A percentile compares a stretch with the other conserved stretches of the same genome.
Evolutionary conservation across 2,113 vertebrate genomes (phyloP).

Genomic region (Nymphicus hollandicus): DNA sequence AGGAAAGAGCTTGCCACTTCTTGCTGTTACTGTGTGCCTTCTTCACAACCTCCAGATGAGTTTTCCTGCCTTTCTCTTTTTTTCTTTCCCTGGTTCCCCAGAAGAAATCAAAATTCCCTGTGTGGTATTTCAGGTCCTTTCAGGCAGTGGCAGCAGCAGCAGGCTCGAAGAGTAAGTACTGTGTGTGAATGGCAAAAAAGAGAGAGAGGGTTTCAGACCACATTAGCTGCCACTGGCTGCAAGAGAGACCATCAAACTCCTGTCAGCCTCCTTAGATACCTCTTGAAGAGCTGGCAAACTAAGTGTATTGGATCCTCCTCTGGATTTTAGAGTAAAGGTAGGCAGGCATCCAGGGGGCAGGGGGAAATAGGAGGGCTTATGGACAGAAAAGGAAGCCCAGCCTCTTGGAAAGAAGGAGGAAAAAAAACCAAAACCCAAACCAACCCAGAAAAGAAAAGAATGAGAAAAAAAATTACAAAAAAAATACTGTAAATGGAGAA

Average conservation of each 20-base stretch:
- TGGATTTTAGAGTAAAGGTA: constrained; percentile 75
- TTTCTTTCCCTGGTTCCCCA: background rate
- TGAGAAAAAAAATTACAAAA: background rate
- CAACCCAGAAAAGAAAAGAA: constrained; percentile 41
- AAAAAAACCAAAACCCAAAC: background rate
- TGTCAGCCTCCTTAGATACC: constrained; percentile 75
- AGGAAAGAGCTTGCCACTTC: constrained; percentile 54
- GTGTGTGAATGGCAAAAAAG: constrained; percentile 61
- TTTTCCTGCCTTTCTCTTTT: constrained; percentile 35
- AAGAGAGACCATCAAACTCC: constrained; percentile 73
- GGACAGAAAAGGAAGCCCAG: constrained; percentile 59
- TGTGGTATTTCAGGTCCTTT: constrained; percentile 73
- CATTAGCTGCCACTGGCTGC: constrained; percentile 69
- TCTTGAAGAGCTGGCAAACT: constrained; percentile 72
- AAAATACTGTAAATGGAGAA: constrained; percentile 47
- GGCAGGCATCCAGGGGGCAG: constrained; percentile 77
- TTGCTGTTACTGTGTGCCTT: constrained; percentile 30
- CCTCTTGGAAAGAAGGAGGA: constrained; percentile 17
- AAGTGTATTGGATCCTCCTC: constrained; percentile 75
- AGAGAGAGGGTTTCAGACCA: constrained; percentile 70
- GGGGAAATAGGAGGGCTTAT: constrained; percentile 57
- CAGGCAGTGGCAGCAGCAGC: constrained; percentile 72
- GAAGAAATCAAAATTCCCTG: constrained; percentile 68
- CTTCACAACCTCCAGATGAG: constrained; percentile 69
- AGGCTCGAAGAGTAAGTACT: constrained; percentile 66